Base-by-base conservation (phyloP, 1,140 invertebrate genomes). In the Apolygus lucorum region DNA sequence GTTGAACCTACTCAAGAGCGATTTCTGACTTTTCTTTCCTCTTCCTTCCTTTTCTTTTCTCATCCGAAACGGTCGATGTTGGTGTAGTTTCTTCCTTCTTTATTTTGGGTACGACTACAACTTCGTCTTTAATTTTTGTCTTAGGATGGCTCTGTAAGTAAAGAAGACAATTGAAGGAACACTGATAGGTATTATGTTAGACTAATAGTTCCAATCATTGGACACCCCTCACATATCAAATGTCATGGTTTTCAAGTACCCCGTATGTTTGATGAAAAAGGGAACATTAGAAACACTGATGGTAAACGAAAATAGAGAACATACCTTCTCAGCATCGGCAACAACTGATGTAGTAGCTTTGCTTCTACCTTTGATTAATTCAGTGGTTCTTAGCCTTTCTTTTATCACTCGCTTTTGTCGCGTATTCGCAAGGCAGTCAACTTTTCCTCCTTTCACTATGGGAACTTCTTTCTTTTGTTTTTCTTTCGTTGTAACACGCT, bases 331-430 rank as follows among this genome's bases (percentile, higher is more conserved):
- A 65, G 14, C 59, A 63, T 8, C 42, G 11, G 22, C 42, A 63
- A 28, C n/a, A 63, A 29, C n/a, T 34, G 63, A 62, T 1, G 68
- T 21, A 13, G 64, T 27, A 24, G 68, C 17, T 63, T 70, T 28
- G 64, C 27, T 29, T 67, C 66, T 71, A 0, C 27, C 27, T 71
- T 74, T 74, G 13, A 75, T 71, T 17, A 64, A 72, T 52, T 74
- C 70, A 24, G 72, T 74, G 4, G 69, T 71, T 71, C 74, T 75
- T 28, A 74, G 64, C 29, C 68, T 71, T 14, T 75, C 75, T 49
- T 71, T 75, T 11, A 75, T 68, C 1, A 70, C 59, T 68, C 74
- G 68, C 66, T 74, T 75, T 52, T 73, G 71, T 52, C 74, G 63
- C 24, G 69, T 70, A 22, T 52, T 52, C 14, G 71, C 42, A 11